A percentile compares a stretch with the other conserved stretches of the same genome.
These are phyloP conservation scores for Parasteatoda tepidariorum DNA, from an alignment of 1,140 invertebrate species.

Conservation along the genomic window DNA sequence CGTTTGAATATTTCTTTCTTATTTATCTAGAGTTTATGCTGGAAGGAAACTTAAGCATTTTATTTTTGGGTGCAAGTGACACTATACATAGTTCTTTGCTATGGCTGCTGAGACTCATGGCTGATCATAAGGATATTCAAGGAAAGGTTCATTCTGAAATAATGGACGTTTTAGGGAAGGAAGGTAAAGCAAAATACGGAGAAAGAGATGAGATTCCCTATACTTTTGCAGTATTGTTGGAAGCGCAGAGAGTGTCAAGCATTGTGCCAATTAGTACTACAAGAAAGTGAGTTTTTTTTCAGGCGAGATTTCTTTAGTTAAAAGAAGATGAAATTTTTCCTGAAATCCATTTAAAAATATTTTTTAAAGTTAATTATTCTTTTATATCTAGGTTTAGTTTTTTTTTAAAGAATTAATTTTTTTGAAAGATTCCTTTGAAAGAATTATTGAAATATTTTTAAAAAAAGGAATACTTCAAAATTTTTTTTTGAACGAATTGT, in stretches of 20 bases:
- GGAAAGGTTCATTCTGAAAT: constrained; percentile 61
- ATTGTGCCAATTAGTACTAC: constrained; percentile 59
- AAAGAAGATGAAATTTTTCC: too few species aligned
- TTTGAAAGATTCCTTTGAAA: too few species aligned
- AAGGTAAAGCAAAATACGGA: constrained; percentile 58
- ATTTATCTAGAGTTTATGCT: not conserved
- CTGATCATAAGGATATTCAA: constrained; percentile 41
- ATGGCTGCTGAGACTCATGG: constrained; percentile 1
- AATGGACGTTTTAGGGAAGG: constrained; percentile 62
- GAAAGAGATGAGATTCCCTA: constrained; percentile 63
- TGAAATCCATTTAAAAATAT: too few species aligned
- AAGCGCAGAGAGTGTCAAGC: constrained; percentile 61
- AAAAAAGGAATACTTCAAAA: too few species aligned
- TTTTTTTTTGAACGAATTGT: too few species aligned
- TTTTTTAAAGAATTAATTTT: too few species aligned
- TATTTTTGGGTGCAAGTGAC: constrained; percentile 21
- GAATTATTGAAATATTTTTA: too few species aligned
- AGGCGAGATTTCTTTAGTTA: too few species aligned
- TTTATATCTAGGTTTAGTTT: too few species aligned
- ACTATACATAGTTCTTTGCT: constrained; percentile 9
- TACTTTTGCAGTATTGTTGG: constrained; percentile 63
- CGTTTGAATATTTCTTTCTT: too few species aligned
- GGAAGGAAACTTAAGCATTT: not conserved
- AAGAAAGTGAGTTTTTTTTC: constrained; percentile 15
- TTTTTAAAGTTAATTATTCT: too few species aligned